A percentile compares a stretch with the other conserved stretches of the same genome.
phyloP scores from a whole-genome alignment of 1,140 invertebrate species.

The Leptopilina boulardi region DNA sequence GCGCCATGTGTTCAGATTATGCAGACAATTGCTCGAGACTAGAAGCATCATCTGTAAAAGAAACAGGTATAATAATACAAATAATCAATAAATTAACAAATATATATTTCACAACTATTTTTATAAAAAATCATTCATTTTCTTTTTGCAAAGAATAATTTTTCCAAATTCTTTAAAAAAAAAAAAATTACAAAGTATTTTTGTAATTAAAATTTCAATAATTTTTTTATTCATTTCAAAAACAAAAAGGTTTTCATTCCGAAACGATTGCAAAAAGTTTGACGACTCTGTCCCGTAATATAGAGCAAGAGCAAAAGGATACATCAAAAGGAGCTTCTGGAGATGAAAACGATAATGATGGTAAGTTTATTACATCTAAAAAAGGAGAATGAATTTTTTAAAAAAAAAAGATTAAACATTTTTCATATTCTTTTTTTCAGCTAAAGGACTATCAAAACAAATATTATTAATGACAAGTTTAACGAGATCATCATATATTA shows the following conservation, averaged over 20 bases:
- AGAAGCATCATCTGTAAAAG: background rate
- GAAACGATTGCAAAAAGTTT: slow-evolving; percentile 45
- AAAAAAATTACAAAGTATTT: no score
- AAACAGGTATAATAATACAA: background rate
- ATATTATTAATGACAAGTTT: slow-evolving; percentile 1
- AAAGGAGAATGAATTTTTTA: background rate
- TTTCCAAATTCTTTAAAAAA: no score
- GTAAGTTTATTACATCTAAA: slow-evolving; percentile 34
- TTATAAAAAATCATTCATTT: no score
- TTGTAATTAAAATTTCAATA: background rate
- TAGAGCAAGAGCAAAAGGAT: slow-evolving; percentile 57
- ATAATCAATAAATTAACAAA: background rate
- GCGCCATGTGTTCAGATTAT: slow-evolving; percentile 58
- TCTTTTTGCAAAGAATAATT: background rate
- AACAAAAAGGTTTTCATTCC: slow-evolving; percentile 35
- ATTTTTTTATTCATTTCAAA: background rate
- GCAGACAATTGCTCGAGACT: slow-evolving; percentile 54
- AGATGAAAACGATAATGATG: slow-evolving; percentile 57
- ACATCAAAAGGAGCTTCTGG: slow-evolving; percentile 61
- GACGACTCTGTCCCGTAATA: slow-evolving; percentile 38
- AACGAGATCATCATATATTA: background rate
- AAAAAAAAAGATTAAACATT: background rate
- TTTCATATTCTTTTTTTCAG: background rate
- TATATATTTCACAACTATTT: background rate
- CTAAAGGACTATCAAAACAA: background rate